Evolutionary conservation across 1,140 invertebrate genomes (phyloP).

Genomic region (Heterodera carotae): DNA sequence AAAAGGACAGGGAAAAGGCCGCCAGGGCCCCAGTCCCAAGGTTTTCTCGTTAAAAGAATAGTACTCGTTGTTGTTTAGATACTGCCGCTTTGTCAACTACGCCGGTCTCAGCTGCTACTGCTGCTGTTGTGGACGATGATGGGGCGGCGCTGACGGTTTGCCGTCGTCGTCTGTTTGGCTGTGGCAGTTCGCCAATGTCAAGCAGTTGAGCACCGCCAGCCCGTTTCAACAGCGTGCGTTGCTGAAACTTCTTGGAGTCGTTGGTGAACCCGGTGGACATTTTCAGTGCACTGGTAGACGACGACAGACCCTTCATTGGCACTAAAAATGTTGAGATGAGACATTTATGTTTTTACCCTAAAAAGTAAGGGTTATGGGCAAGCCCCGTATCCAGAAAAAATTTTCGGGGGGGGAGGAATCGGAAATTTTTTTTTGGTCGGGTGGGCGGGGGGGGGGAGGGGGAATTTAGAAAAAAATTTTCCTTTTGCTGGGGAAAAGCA

Average conservation of each 20-base stretch:
- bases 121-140: not conserved
- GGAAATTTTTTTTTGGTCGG: too few relatives aligned
- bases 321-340: conserved; percentile 21
- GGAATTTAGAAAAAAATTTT: too few relatives aligned
- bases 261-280: conserved; percentile 55
- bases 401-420: too few relatives aligned
- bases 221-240: conserved; percentile 45
- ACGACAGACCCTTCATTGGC: conserved; percentile 40
- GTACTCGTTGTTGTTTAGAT: not conserved
- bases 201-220: conserved; percentile 49
- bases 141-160: conserved; percentile 26
- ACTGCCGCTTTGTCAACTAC: not conserved
- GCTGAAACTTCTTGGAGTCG: conserved; percentile 53
- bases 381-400: too few relatives aligned
- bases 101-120: too few relatives aligned
- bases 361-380: not conserved
- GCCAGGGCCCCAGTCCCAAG: too few relatives aligned
- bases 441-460: too few relatives aligned
- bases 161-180: conserved; percentile 34
- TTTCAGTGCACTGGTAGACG: conserved; percentile 40
- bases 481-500: too few relatives aligned
- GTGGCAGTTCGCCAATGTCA: conserved; percentile 50
- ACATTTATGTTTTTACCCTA: not conserved
- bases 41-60: too few relatives aligned
- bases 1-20: too few relatives aligned